These are phyloP conservation scores for Drosophila tani DNA, from an alignment of 1,140 invertebrate species.

Conservation along the genomic window DNA sequence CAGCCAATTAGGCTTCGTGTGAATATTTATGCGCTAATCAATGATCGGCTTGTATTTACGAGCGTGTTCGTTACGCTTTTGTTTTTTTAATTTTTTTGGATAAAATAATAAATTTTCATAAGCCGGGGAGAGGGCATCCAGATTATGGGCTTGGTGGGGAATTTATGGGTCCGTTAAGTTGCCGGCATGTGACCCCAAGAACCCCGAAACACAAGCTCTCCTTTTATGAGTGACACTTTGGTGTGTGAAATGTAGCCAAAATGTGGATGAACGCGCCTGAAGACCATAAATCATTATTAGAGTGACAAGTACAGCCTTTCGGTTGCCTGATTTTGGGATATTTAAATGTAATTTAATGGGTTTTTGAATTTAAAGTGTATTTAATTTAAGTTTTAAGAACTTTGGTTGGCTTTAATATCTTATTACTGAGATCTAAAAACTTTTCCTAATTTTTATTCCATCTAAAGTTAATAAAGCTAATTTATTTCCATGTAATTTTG, in stretches of 20 bases:
- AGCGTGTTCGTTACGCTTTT: slow-evolving; percentile 21
- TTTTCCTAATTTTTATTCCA: too few species aligned
- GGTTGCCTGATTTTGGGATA: slow-evolving; percentile 16
- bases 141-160: slow-evolving; percentile 29
- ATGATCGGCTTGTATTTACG: slow-evolving; percentile 56
- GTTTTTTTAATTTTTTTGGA: slow-evolving; percentile 14
- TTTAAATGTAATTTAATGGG: neutral
- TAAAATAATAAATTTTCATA: slow-evolving; percentile 36
- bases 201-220: slow-evolving; percentile 1
- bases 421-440: too few species aligned
- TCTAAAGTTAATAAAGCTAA: neutral
- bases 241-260: slow-evolving; percentile 27
- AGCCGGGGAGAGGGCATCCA: slow-evolving; percentile 16
- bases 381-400: too few species aligned
- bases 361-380: neutral
- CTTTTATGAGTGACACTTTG: slow-evolving; percentile 39
- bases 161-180: slow-evolving; percentile 30
- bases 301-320: slow-evolving; percentile 18
- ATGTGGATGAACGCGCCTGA: slow-evolving; percentile 6
- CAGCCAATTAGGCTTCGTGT: slow-evolving; percentile 51
- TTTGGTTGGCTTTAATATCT: too few species aligned
- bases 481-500: neutral
- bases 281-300: slow-evolving; percentile 40
- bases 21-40: slow-evolving; percentile 76
- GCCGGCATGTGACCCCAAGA: slow-evolving; percentile 22